A percentile compares a stretch with the other conserved stretches of the same genome.
Conservation (phyloP, 1,140 invertebrate genomes). For the Riptortus pedestris region DNA sequence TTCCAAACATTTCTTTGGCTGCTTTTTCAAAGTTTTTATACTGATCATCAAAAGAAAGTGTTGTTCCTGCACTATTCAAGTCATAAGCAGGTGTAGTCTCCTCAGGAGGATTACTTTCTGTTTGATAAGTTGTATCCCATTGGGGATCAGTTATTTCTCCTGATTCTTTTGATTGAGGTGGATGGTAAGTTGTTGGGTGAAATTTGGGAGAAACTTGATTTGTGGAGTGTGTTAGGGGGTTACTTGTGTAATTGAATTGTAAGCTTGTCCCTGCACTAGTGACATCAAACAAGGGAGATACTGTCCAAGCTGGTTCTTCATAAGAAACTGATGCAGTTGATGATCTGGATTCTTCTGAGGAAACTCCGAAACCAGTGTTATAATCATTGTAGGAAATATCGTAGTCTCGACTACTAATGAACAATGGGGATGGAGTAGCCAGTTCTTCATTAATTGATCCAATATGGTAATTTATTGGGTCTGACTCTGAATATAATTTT, state of each 20-base stretch:
- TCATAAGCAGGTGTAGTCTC: constrained; percentile 7
- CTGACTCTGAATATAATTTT: neutral
- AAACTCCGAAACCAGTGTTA: neutral
- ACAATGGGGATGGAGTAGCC: neutral
- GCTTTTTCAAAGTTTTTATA: constrained; percentile 37
- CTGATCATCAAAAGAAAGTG: constrained; percentile 29
- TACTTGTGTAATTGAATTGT: neutral
- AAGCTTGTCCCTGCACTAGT: neutral
- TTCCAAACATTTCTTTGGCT: constrained; percentile 60
- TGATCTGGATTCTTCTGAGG: neutral
- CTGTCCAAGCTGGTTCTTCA: neutral
- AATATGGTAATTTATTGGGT: constrained; percentile 9
- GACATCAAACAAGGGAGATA: constrained; percentile 2
- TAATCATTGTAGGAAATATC: neutral
- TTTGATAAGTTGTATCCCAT: constrained; percentile 9
- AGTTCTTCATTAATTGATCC: neutral
- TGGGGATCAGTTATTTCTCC: neutral
- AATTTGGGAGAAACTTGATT: neutral
- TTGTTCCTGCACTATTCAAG: neutral
- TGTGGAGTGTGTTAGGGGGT: neutral
- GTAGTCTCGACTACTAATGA: neutral
- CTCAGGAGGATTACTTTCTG: constrained; percentile 34
- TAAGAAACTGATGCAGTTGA: neutral
- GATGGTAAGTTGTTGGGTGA: constrained; percentile 21
- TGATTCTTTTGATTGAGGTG: constrained; percentile 14